Evolutionary conservation across 2,888 invertebrate species (phyloP).

Genomic region (Neoaliturus tenellus): DNA sequence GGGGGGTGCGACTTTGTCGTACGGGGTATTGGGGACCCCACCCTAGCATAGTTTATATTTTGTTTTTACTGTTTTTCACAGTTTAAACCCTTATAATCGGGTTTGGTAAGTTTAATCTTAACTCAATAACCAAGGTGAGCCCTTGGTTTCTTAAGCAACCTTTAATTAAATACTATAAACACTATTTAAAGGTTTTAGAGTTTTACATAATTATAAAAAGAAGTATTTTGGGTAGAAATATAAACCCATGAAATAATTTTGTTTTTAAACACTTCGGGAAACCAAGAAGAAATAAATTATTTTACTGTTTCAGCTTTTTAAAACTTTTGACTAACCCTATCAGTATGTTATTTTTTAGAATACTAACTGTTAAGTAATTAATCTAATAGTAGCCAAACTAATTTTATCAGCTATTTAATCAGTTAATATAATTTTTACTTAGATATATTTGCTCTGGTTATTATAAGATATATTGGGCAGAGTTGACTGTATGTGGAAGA

Average conservation of each 20-base stretch:
- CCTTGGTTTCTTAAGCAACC: neutral
- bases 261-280: no score
- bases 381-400: neutral
- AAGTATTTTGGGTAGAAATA: no score
- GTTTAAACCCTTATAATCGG: conserved; percentile 13
- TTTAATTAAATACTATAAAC: neutral
- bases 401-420: no score
- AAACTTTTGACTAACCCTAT: neutral
- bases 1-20: conserved; percentile 51
- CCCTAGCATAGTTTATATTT: conserved; percentile 42
- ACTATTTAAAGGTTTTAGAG: neutral
- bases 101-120: conserved; percentile 18
- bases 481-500: no score
- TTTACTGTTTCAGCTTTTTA: neutral
- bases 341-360: neutral
- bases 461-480: no score
- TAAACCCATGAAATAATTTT: no score
- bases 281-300: no score
- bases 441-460: no score
- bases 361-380: neutral
- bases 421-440: no score
- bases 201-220: neutral
- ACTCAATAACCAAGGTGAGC: neutral
- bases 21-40: conserved; percentile 52
- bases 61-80: neutral